phyloP scores from a whole-genome alignment of 2,888 invertebrate genomes.

The Gnatocerus cornutus region DNA sequence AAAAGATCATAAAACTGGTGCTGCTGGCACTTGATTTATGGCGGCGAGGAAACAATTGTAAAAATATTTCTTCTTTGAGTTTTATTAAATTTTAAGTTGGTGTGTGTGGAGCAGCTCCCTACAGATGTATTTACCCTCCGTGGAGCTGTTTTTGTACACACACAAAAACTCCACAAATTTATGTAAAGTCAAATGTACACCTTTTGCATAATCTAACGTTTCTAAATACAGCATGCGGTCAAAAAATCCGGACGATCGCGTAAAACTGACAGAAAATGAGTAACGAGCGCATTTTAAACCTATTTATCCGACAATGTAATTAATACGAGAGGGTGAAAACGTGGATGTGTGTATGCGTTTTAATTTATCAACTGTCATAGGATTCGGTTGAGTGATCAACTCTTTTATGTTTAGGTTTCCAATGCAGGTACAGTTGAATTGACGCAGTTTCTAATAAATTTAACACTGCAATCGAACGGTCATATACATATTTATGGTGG shows the following conservation, averaged over 20 bases:
- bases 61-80: conserved; percentile 57
- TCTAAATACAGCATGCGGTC: conserved; percentile 1
- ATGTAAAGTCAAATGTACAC: conserved; percentile 35
- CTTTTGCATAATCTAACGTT: conserved; percentile 32
- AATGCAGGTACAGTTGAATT: conserved; percentile 34
- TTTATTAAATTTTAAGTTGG: conserved; percentile 56
- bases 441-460: conserved; percentile 47
- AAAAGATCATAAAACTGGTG: conserved; percentile 57
- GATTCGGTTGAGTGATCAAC: conserved; percentile 39
- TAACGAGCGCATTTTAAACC: conserved; percentile 49
- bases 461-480: conserved; percentile 27
- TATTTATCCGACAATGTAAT: conserved; percentile 50
- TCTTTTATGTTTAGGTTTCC: conserved; percentile 41
- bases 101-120: conserved; percentile 43
- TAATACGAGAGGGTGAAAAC: conserved; percentile 44
- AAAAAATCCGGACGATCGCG: conserved; percentile 25
- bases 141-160: conserved; percentile 32
- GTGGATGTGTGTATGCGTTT: conserved; percentile 44
- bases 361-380: conserved; percentile 52
- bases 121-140: conserved; percentile 47
- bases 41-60: conserved; percentile 55
- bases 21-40: conserved; percentile 56
- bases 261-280: conserved; percentile 43
- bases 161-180: conserved; percentile 36
- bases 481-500: conserved; percentile 26